Evolutionary conservation across 2,113 vertebrate genomes (phyloP), one percentile per base, ranked within the genome.

Genomic region (Lampris incognitus): DNA sequence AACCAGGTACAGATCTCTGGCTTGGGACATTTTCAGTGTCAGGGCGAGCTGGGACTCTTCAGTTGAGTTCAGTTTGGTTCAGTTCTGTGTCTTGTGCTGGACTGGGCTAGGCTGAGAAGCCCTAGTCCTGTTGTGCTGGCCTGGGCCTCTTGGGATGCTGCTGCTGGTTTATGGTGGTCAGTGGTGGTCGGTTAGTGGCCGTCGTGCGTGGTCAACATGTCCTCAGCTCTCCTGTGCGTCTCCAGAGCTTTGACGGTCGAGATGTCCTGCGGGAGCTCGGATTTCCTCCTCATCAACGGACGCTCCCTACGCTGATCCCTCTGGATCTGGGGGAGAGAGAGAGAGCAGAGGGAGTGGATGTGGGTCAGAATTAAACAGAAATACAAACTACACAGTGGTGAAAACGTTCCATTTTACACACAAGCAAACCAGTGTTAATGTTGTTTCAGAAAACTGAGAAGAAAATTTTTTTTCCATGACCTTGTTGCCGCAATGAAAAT

Each of bases 241-340:
- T 99, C 98, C 95, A 98, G 94, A 91, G 97, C 97, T 83, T 95
- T 98, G 94, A 97, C 95, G 67, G 97, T 97, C 94, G 95, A 97
- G 91, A 96, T 96, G 93, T 99, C 98, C 94, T 95, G 96, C 90
- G 98, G 97, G 89, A 97, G 96, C 93, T 99, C 98, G 0, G 98
- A 97, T 94, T 99, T 99, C 94, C 97, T 97, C 84, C 97, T 94
- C 91, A 96, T 93, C 72, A 98, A 78, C 9, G 96, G 95, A 75
- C 96, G 96, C 87, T 98, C 97, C 90, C 95, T 95, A 82, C 96
- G 95, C 91, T 93, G 95, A 57, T 98, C 97, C 90, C 94, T 97
- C 78, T 91, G 95, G 85, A 95, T 89, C 97, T 99, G 89, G 13
- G 38, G 11, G 40, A 55, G 66, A 44, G 6, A 11, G 39, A 39